Evolutionary conservation across 2,113 vertebrate species (phyloP), one percentile per base, ranked within the genome.

Genomic region (Willisornis vidua): DNA sequence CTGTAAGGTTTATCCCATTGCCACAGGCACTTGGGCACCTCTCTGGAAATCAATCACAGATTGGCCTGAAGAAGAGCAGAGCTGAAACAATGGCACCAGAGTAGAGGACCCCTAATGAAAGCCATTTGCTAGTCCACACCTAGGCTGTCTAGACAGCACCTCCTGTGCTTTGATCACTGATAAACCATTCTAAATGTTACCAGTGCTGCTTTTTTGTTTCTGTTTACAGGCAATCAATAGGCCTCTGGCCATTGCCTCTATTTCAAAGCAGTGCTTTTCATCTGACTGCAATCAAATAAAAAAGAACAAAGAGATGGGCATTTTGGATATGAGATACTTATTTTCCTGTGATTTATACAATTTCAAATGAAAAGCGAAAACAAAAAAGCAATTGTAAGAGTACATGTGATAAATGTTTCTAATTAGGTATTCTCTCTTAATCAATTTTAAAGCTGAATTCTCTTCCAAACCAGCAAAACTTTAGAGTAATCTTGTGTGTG

Each of bases 21-120:
- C 98, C 98, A 98, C 95, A 97, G 98, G 98, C 98, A 97, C 96
- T 98, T 98, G 98, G 98, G 98, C 98, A 98, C 98, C 98, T 98
- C 98, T 95, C 80, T 97, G 98, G 98, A 99, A 99, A 99, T 99
- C 98, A 99, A 98, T 99, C 98, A 98, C 98, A 98, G 98, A 97
- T 98, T 98, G 98, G 94, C 94, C 93, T 97, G 97, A 98, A 97
- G 97, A 98, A 97, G 98, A 98, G 94, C 98, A 97, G 97, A 97
- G 88, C 97, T 86, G 94, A 96, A 98, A 97, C 96, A 96, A 87
- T 98, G 96, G 97, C 97, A 93, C 92, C 90, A 77, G 96, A 94
- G 94, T 96, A 97, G 97, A 97, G 96, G 93, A 96, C 86, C 85
- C 74, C 89, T 98, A 98, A 98, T 98, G 96, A 97, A 98, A 98